phyloP scores from a whole-genome alignment of 2,113 vertebrate species.

The Scalopus aquaticus region DNA sequence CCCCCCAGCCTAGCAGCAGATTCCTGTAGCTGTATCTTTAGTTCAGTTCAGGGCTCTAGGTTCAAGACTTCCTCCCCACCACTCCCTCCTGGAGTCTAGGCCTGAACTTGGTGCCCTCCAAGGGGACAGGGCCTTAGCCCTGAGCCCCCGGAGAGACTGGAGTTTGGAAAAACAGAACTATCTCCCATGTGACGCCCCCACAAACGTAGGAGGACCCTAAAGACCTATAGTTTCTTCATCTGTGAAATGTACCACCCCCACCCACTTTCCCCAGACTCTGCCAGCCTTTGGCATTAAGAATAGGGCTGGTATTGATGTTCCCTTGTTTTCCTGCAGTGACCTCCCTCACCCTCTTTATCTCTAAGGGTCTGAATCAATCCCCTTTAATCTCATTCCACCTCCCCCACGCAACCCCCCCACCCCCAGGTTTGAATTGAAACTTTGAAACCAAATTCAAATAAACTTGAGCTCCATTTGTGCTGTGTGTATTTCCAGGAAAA shows the following conservation, averaged over 20 bases:
- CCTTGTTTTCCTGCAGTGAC: background rate
- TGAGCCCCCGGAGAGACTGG: background rate
- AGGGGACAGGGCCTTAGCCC: background rate
- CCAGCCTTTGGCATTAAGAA: background rate
- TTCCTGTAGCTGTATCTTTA: background rate
- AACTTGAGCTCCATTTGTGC: background rate
- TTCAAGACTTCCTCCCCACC: background rate
- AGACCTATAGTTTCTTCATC: background rate
- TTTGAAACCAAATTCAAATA: conserved; percentile 38
- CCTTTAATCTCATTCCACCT: background rate
- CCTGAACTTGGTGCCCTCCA: background rate
- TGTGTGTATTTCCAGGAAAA: conserved; percentile 31
- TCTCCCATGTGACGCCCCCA: background rate
- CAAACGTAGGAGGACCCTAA: background rate
- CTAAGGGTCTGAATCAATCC: background rate
- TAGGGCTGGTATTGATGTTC: background rate
- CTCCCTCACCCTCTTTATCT: background rate
- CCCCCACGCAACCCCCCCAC: too few species aligned
- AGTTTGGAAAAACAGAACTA: background rate
- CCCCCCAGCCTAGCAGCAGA: background rate
- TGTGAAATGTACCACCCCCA: background rate
- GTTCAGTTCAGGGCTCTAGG: background rate
- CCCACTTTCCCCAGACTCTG: background rate
- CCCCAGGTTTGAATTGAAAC: too few species aligned
- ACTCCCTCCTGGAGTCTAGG: background rate